Base-by-base conservation (phyloP, 1,140 invertebrate species). In the Samia ricini region DNA sequence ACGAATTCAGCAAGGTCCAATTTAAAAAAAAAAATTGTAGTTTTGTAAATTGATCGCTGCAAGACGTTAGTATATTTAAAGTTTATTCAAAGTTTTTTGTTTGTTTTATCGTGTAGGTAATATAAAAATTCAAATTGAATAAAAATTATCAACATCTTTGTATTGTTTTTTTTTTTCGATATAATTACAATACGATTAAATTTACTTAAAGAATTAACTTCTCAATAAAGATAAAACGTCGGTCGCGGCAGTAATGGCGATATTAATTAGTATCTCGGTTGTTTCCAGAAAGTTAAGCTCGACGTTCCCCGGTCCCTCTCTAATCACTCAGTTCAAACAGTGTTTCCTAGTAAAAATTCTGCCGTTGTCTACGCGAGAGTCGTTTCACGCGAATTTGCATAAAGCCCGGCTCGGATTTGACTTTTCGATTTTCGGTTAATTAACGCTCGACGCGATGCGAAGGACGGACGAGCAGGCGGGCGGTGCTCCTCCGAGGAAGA, bases 341-440 rank as follows among this genome's bases (percentile, higher is more conserved):
- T 78, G 77, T 42, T 74, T 64, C n/a, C 71, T 74, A 61, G 71
- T 75, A 80, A 81, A 85, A 82, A 78, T 71, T 76, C 77, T 75
- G 75, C 71, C 74, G 70, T 68, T 72, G 68, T 70, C 74, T 70
- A 81, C 78, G 74, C 66, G 64, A 77, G 79, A 84, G 74, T 80
- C 79, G 76, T 82, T 85, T 85, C 76, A 72, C 73, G 62, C 61
- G 69, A 79, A 85, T 85, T 83, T 83, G 79, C 83, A 83, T 83
- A 83, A 79, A 82, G 69, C 77, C 69, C 63, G 69, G 72, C 66
- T 66, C 68, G 72, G 76, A 77, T 86, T 83, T 85, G 82, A 81
- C 84, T 77, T 83, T 83, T 83, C 80, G 81, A 88, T 88, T 85
- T 84, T 83, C 80, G 85, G 83, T 88, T 85, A 88, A 88, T 88